Conservation (phyloP, 2,888 invertebrate species). For the Morpho achilles region DNA sequence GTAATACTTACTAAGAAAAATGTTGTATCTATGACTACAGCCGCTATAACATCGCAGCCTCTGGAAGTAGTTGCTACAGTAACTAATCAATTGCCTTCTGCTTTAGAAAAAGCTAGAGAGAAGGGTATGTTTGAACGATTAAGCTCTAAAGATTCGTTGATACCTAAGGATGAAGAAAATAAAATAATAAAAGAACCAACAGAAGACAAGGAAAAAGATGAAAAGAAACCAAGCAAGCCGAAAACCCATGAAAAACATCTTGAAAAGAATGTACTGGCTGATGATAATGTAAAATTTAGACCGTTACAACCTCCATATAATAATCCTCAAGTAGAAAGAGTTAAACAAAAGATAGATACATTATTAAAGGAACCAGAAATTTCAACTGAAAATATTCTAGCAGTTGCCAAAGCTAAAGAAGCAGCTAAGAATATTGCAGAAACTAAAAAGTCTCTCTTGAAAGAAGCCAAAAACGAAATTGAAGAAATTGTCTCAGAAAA, state of each 20-base stretch:
- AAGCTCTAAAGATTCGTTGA: constrained; percentile 68
- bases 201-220: constrained; percentile 43
- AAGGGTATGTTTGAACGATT: constrained; percentile 68
- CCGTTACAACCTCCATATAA: constrained; percentile 68
- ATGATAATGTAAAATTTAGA: constrained; percentile 61
- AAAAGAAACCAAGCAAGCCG: constrained; percentile 44
- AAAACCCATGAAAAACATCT: constrained; percentile 39
- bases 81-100: constrained; percentile 71
- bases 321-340: constrained; percentile 71
- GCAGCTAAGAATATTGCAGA: constrained; percentile 44
- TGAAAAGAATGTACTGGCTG: constrained; percentile 44
- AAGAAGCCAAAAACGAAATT: constrained; percentile 47
- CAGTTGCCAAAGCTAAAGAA: constrained; percentile 41
- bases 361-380: constrained; percentile 71
- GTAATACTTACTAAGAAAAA: constrained; percentile 71
- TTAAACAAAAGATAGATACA: constrained; percentile 69
- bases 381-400: constrained; percentile 64
- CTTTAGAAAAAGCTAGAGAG: constrained; percentile 73
- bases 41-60: constrained; percentile 78
- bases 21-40: constrained; percentile 79
- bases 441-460: constrained; percentile 47
- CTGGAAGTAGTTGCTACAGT: constrained; percentile 76
- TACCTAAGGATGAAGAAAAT: constrained; percentile 49
- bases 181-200: constrained; percentile 36
- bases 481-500: constrained; percentile 44